phyloP scores from a whole-genome alignment of 2,888 invertebrate species.

The Hemithea aestivaria region DNA sequence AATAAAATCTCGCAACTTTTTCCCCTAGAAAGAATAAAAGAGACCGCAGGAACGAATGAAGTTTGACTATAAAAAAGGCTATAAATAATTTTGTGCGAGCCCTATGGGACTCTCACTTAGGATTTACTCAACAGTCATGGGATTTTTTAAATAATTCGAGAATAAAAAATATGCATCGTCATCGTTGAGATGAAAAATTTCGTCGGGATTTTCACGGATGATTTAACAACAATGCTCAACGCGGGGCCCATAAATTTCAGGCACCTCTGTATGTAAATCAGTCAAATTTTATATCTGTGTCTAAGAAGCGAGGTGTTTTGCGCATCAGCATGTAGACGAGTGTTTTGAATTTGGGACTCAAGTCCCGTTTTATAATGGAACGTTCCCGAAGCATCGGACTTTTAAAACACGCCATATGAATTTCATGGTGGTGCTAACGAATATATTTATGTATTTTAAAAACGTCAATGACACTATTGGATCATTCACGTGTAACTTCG shows the following conservation, averaged over 20 bases:
- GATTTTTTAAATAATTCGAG: constrained; percentile 6
- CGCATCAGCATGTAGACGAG: constrained; percentile 27
- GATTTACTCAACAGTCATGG: constrained; percentile 10
- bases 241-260: constrained; percentile 44
- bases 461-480: constrained; percentile 26
- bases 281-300: constrained; percentile 40
- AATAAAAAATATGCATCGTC: constrained; percentile 24
- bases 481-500: constrained; percentile 18
- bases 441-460: constrained; percentile 21
- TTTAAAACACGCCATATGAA: constrained; percentile 49
- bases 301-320: constrained; percentile 35
- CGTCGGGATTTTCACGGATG: constrained; percentile 44
- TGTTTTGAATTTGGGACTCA: constrained; percentile 25
- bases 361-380: constrained; percentile 44
- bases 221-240: constrained; percentile 50
- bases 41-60: constrained; percentile 76
- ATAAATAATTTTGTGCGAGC: constrained; percentile 73
- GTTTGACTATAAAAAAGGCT: constrained; percentile 75
- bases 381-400: constrained; percentile 45
- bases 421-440: constrained; percentile 37
- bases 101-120: constrained; percentile 44
- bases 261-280: constrained; percentile 47
- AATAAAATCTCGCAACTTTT: constrained; percentile 76
- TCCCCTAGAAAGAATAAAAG: constrained; percentile 73
- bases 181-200: constrained; percentile 26